Percentiles rank a stretch among this genome's conserved stretches.
Evolutionary conservation across 1,140 invertebrate genomes (phyloP).

Genomic region (Polypedilum pembai): DNA sequence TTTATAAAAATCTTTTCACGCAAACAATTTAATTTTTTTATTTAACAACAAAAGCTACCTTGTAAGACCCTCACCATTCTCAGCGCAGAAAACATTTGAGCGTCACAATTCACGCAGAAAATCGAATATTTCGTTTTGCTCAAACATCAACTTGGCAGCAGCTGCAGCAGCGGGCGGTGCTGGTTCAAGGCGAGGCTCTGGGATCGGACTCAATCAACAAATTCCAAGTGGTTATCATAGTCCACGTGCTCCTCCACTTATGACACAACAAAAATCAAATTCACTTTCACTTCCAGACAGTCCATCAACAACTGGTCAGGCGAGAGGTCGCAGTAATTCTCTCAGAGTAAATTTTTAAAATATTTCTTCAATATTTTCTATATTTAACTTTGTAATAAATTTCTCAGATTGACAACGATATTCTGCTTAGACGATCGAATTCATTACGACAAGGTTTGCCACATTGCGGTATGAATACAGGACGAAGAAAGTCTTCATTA

Average conservation of each 20-base stretch:
- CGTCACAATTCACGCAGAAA: slow-evolving; percentile 82
- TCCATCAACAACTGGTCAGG: slow-evolving; percentile 65
- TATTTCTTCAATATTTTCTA: neutral
- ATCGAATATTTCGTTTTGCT: slow-evolving; percentile 84
- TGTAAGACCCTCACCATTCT: slow-evolving; percentile 83
- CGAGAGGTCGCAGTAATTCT: slow-evolving; percentile 75
- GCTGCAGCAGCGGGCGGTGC: slow-evolving; percentile 46
- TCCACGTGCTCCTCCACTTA: slow-evolving; percentile 63
- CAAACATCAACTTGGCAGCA: slow-evolving; percentile 63
- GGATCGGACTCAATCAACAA: slow-evolving; percentile 42
- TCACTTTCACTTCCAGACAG: slow-evolving; percentile 80
- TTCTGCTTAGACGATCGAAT: slow-evolving; percentile 71
- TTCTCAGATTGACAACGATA: slow-evolving; percentile 60
- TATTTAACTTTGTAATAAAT: neutral
- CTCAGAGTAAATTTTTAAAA: slow-evolving; percentile 54
- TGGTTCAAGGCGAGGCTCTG: slow-evolving; percentile 51
- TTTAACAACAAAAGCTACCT: slow-evolving; percentile 57
- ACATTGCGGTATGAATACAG: slow-evolving; percentile 47
- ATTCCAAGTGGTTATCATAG: slow-evolving; percentile 53
- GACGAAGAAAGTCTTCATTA: slow-evolving; percentile 66
- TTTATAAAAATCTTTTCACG: neutral
- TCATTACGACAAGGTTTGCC: slow-evolving; percentile 69
- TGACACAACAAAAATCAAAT: slow-evolving; percentile 72
- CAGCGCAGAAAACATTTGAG: slow-evolving; percentile 88
- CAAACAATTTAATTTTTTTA: slow-evolving; percentile 29